Evolutionary conservation across 1,140 invertebrate genomes (phyloP).

Genomic region (Euwallacea fornicatus): DNA sequence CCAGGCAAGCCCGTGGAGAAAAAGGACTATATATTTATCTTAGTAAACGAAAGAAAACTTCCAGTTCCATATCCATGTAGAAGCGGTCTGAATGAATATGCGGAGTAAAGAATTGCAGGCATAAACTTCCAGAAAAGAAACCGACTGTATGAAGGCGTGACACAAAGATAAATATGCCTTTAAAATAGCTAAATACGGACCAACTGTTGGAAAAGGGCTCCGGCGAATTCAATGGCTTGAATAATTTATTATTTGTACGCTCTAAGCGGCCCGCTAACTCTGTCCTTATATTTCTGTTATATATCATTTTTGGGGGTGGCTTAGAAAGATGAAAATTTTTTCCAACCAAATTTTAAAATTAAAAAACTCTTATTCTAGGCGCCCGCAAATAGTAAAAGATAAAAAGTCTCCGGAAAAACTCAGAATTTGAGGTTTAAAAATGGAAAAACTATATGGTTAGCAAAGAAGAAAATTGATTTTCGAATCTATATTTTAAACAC

Average conservation of each 20-base stretch:
- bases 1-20: neutral
- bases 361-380: no score
- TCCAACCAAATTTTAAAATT: no score
- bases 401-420: no score
- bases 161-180: conserved; percentile 29
- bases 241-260: conserved; percentile 23
- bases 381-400: no score
- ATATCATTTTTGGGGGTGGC: no score
- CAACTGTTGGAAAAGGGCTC: conserved; percentile 19
- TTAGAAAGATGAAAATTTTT: no score
- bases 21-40: neutral
- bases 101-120: conserved; percentile 7
- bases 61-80: conserved; percentile 7
- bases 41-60: conserved; percentile 4
- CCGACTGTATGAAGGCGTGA: conserved; percentile 20
- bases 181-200: conserved; percentile 26
- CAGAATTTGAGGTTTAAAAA: no score
- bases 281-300: conserved; percentile 4
- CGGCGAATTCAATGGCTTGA: conserved; percentile 18
- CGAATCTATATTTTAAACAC: no score
- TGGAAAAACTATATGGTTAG: no score
- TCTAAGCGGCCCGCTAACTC: conserved; percentile 2
- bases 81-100: conserved; percentile 2
- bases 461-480: no score
- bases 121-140: conserved; percentile 22